Evolutionary conservation across 2,113 vertebrate genomes (phyloP).

Genomic region (Erpornis zantholeuca): DNA sequence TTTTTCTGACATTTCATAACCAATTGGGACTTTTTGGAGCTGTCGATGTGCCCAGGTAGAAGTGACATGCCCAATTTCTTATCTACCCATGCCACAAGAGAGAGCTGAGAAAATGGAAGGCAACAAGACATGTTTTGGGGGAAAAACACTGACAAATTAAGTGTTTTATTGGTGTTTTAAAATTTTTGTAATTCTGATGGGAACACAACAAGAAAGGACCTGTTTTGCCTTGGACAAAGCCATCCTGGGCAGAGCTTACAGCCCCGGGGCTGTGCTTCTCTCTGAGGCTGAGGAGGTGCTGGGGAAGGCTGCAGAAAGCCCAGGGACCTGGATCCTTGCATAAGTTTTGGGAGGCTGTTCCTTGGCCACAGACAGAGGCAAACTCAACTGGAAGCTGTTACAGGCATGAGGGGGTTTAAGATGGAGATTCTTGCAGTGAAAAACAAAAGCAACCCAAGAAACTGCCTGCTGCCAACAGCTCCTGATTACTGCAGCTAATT

Average conservation of each 20-base stretch:
- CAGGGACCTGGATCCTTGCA: not conserved
- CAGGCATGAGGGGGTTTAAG: not conserved
- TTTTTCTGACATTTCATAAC: not conserved
- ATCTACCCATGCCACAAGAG: not conserved
- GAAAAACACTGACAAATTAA: not conserved
- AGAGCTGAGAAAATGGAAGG: not conserved
- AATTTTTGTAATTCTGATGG: not conserved
- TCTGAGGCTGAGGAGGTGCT: not conserved
- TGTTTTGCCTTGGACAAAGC: not conserved
- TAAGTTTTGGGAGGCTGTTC: not conserved
- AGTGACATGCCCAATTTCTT: not conserved
- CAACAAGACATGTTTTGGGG: not conserved
- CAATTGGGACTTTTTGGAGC: not conserved
- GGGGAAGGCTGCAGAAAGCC: not conserved
- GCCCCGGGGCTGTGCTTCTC: not conserved
- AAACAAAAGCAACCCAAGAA: constrained; percentile 17
- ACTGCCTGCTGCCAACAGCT: constrained; percentile 75
- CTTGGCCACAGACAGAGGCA: not conserved
- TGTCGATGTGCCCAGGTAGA: not conserved
- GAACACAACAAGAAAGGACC: not conserved
- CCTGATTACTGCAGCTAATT: constrained; percentile 84
- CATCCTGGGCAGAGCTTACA: accelerated
- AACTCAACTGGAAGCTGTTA: not conserved
- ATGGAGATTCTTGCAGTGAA: not conserved
- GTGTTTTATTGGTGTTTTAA: not conserved